These are phyloP conservation scores for Agrotis segetum DNA, from an alignment of 2,888 invertebrate genomes.

Conservation along the genomic window DNA sequence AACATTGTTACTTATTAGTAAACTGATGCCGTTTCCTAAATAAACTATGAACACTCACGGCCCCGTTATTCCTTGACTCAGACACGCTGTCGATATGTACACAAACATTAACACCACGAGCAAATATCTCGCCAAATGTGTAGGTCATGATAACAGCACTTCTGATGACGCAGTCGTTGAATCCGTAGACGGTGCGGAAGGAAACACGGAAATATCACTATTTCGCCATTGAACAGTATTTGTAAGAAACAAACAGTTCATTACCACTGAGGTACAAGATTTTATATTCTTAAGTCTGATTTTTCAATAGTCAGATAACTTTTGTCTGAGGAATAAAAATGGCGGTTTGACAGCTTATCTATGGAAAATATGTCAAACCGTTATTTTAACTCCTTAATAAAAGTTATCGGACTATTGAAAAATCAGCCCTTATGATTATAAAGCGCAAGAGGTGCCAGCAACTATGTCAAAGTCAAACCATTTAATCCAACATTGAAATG, in stretches of 20 bases:
- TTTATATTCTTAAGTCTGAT: background rate
- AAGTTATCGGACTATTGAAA: no score
- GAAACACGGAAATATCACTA: constrained; percentile 38
- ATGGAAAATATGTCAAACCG: no score
- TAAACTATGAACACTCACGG: constrained; percentile 30
- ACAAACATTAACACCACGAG: constrained; percentile 18
- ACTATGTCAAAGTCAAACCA: background rate
- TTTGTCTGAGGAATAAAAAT: no score
- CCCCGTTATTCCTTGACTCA: constrained; percentile 28
- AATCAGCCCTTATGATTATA: no score
- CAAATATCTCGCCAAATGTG: constrained; percentile 20
- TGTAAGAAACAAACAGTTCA: constrained; percentile 15
- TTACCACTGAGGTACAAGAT: background rate
- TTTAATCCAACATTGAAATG: background rate
- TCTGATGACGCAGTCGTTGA: constrained; percentile 18
- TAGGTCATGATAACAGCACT: constrained; percentile 19
- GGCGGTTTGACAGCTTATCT: no score
- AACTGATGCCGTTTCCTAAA: constrained; percentile 29
- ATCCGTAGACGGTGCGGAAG: background rate
- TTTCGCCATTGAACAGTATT: constrained; percentile 17
- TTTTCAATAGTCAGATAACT: no score
- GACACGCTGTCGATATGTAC: constrained; percentile 4
- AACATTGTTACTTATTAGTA: constrained; percentile 29
- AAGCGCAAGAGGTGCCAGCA: background rate
- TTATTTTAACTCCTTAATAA: no score